A percentile compares a stretch with the other conserved stretches of the same genome.
phyloP scores from a whole-genome alignment of 2,888 invertebrate species.

The Caenorhabditis macrosperma region DNA sequence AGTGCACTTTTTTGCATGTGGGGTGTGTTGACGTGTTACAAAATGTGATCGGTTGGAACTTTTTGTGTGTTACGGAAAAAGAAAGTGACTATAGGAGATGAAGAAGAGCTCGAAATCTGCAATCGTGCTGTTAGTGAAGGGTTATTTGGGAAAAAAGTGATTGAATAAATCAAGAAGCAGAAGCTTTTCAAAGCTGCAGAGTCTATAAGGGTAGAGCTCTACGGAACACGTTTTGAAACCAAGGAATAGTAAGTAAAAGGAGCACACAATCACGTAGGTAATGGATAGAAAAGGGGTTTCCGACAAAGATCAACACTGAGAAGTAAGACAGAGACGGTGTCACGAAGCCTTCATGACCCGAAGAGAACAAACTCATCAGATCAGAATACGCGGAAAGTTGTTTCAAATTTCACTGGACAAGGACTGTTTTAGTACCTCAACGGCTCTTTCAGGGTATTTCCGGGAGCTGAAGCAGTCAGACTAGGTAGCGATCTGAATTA shows the following conservation, averaged over 20 bases:
- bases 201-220: neutral
- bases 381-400: constrained; percentile 3
- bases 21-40: neutral
- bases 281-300: constrained; percentile 24
- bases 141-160: neutral
- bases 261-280: constrained; percentile 43
- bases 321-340: constrained; percentile 9
- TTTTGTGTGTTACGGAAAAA: neutral
- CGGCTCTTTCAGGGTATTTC: constrained; percentile 72
- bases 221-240: constrained; percentile 7
- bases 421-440: constrained; percentile 65
- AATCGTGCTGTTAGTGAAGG: neutral
- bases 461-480: constrained; percentile 73
- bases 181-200: constrained; percentile 13
- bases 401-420: constrained; percentile 25
- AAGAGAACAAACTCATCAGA: neutral
- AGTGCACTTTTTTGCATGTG: neutral
- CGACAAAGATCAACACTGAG: constrained; percentile 1
- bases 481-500: constrained; percentile 73
- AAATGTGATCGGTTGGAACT: neutral
- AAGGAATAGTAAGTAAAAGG: constrained; percentile 15
- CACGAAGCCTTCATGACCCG: neutral
- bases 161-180: constrained; percentile 1
- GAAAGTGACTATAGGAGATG: neutral
- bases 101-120: neutral